A percentile compares a stretch with the other conserved stretches of the same genome.
Evolutionary conservation across 2,888 invertebrate genomes (phyloP).

Genomic region (Nomada flava): DNA sequence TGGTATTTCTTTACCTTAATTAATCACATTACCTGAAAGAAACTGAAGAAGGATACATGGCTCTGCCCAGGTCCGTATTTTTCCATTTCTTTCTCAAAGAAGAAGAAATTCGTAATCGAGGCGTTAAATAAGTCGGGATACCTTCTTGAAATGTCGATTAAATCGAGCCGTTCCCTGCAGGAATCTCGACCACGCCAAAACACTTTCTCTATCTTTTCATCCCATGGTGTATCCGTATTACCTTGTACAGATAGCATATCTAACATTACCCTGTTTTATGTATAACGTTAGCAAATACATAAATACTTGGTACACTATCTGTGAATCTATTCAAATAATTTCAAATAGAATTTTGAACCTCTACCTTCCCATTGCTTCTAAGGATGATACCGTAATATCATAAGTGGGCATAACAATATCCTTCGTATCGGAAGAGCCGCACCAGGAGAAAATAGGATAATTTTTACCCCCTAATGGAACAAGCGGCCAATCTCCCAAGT

Average conservation of each 20-base stretch:
- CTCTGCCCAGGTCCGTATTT: slow-evolving; percentile 94
- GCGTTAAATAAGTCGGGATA: slow-evolving; percentile 94
- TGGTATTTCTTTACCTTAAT: neutral
- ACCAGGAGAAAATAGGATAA: slow-evolving; percentile 97
- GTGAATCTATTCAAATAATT: slow-evolving; percentile 10
- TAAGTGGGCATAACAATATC: slow-evolving; percentile 98
- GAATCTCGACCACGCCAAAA: slow-evolving; percentile 98
- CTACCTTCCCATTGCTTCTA: slow-evolving; percentile 97
- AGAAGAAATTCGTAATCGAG: slow-evolving; percentile 98
- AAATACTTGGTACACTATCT: slow-evolving; percentile 11
- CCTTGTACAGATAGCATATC: slow-evolving; percentile 97
- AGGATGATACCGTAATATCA: slow-evolving; percentile 95
- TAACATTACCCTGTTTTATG: slow-evolving; percentile 89
- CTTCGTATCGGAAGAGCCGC: slow-evolving; percentile 93
- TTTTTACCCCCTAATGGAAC: slow-evolving; percentile 86
- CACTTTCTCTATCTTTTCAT: slow-evolving; percentile 89
- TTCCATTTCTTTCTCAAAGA: slow-evolving; percentile 93
- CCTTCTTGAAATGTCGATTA: slow-evolving; percentile 91
- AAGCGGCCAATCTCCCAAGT: slow-evolving; percentile 98
- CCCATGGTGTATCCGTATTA: slow-evolving; percentile 90
- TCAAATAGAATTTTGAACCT: slow-evolving; percentile 26
- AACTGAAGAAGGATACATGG: slow-evolving; percentile 95
- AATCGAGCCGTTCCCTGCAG: slow-evolving; percentile 91
- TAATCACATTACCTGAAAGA: slow-evolving; percentile 91
- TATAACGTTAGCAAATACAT: slow-evolving; percentile 45